Evolutionary conservation across 1,140 invertebrate species (phyloP), one percentile per base, ranked within the genome.

Genomic region (Caerostris extrusa): DNA sequence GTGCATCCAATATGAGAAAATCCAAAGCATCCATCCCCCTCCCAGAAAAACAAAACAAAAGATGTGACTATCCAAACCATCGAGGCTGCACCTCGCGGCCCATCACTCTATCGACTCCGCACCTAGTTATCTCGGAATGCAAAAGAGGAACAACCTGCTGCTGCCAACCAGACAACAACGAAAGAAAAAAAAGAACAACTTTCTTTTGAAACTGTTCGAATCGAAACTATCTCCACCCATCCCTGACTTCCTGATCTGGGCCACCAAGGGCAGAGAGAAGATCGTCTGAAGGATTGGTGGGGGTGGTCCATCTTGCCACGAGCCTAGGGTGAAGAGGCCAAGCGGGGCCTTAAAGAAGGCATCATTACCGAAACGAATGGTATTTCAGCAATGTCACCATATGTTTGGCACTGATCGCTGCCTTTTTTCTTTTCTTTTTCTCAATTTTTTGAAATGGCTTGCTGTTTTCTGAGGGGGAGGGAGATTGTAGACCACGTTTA

Each of bases 231-330:
- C 71, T 53, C 71, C 71, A 77, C 71, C 71, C 71, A 77, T 77
- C 71, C 4, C 71, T 53, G 71, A 87, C 85, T 87, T 87, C 85
- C 85, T 87, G n/a, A 87, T 87, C 85, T 61, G 85, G 85, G 64
- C 85, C 85, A 87, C 85, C 85, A 87, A 87, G 85, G 58, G 85
- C 85, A 61, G 60, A 14, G 85, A 87, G n/a, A 3, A 77, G 82
- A 57, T 85, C 14, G n/a, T 60, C 56, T 60, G 85, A 87, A 61
- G 85, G 58, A 87, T 60, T 87, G 57, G 85, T 12, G 85, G 85
- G 85, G 85, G 85, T 64, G 85, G 85, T 87, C 85, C 58, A 14
- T 5, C 58, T n/a, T 5, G 12, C 53, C 58, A 64, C 58, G 85
- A n/a, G 57, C 14, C 81, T 53, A 55, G 55, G 85, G 85, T 87